Base-by-base conservation (phyloP, 2,797 vertebrate species). In the Phataginus tricuspis region DNA sequence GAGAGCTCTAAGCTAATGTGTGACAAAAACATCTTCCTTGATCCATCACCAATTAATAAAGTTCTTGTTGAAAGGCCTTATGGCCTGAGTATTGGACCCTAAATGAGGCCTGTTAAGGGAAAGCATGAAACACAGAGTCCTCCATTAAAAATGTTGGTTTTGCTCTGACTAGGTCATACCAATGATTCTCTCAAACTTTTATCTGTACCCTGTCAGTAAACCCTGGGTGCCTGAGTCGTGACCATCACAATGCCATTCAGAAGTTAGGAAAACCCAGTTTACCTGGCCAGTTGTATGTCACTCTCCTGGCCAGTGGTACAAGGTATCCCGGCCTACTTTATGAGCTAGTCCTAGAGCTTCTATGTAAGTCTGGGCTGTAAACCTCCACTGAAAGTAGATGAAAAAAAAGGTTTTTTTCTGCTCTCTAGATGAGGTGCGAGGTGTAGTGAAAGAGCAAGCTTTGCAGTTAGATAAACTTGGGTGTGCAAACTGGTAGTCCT, bases 41-140 rank as follows among this genome's bases (percentile, higher is more conserved):
- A 85, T 25, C 42, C 16, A 83, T 23, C 68, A 61, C 63, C 42
- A 63, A 61, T 89, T 94, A 55, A 66, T 95, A 53, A 79, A 34
- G 12, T 90, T 80, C 39, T 69, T 86, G 90, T 68, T 93, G 27
- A 74, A 77, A 95, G 79, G 13, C 13, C 55, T 95, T 82, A 63
- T 29, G 87, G n/a, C 71, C 29, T 92, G 39, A 89, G 37, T 83
- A 83, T 71, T 84, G 31, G 25, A 42, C 23, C 29, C 86, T 94
- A 64, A 86, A 75, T 94, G 68, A 92, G n/a, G 12, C 45, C 61
- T 82, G 13, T 80, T 82, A 83, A 82, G 27, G 78, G 42, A 90
- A 92, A 96, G 14, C 37, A 9, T 83, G 66, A 83, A 87, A 72
- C 45, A 74, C 66, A 68, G 66, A 75, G 66, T 68, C 21, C n/a